These are phyloP conservation scores for Montipora foliosa DNA, from an alignment of 64 coral and sea anemone genomes.

Conservation along the genomic window DNA sequence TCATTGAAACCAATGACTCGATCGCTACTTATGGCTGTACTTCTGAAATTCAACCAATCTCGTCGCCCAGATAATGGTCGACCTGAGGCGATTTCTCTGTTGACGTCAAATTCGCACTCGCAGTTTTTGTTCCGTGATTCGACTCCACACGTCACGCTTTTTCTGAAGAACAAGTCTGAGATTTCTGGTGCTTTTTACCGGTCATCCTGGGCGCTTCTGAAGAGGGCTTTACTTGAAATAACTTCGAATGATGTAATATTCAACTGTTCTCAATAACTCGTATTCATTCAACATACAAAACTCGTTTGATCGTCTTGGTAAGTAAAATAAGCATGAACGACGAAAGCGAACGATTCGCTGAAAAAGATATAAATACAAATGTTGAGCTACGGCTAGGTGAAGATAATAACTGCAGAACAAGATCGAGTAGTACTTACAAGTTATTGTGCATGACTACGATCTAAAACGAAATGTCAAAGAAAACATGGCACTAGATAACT, in stretches of 20 bases:
- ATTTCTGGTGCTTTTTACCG: background rate
- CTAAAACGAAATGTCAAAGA: no score
- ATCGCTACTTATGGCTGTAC: slow-evolving; percentile 1
- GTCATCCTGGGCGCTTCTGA: background rate
- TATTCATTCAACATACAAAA: no score
- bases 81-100: background rate
- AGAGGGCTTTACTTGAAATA: background rate
- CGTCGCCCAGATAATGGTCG: background rate
- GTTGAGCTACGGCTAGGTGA: no score
- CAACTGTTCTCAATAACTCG: no score
- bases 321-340: no score
- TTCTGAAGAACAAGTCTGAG: background rate
- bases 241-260: background rate
- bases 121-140: background rate
- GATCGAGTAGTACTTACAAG: no score
- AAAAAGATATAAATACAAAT: no score
- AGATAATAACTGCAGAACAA: no score
- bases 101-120: background rate
- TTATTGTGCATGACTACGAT: no score
- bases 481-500: no score
- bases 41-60: background rate
- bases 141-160: background rate
- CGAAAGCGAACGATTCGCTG: no score
- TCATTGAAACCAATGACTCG: background rate
- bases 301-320: no score